Base-by-base conservation (phyloP, 2,797 vertebrate species). In the Muraenolepis orangiensis region DNA sequence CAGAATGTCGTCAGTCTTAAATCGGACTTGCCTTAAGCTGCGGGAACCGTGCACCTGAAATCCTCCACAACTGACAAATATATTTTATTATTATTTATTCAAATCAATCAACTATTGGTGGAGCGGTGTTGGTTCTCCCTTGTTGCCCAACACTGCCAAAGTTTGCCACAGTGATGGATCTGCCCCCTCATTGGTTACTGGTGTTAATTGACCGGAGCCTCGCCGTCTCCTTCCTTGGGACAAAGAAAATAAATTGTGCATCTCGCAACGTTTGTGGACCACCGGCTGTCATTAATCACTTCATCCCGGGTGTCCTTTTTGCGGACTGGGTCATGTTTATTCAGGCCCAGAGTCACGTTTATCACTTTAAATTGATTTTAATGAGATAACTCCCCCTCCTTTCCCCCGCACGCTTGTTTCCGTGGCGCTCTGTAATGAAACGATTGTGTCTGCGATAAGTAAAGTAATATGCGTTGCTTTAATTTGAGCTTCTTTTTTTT, bases 351-450 rank as follows among this genome's bases (percentile, higher is more conserved):
- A 87, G 78, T 87, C 78, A 61, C 79, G 80, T 87, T 87, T 84
- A 87, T 87, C 76, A 74, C 46, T 57, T 26, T 40, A 31, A 87
- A 84, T 87, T 74, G 82, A 90, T 87, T 23, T n/a, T 79, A 69
- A 71, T 30, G 34, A 80, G 81, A 88, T 84, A 87, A 86, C 69
- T 69, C 28, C 29, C 68, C 51, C 71, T 83, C 72, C 40, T 32
- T 8, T 34, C 3, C 57, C 23, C 7, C 7, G 2, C 7, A 2
- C 20, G 23, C 23, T 26, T 3, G 23, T 38, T 38, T 87, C 89
- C 78, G 78, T 86, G 81, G 75, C 83, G 72, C 78, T 79, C 75
- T 77, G 72, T 86, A 86, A 90, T 91, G 72, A 83, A 90, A 85
- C 87, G 79, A 82, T 86, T 80, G 76, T 74, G n/a, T 69, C 74